Conservation (phyloP, 23 tunicate genomes). For the Clavelina lepadiformis region DNA sequence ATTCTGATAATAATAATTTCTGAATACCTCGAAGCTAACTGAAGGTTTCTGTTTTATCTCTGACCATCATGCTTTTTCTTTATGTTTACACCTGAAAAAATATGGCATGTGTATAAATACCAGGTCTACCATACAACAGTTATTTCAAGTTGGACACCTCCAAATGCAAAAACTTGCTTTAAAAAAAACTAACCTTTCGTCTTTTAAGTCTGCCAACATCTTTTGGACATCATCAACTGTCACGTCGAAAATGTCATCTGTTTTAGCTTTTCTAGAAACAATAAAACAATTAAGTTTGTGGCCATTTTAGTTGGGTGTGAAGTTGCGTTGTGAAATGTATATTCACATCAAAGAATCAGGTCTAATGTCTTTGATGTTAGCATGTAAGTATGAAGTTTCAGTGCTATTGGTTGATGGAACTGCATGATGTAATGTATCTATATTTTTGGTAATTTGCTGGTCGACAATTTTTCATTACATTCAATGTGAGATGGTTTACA, state of each 20-base stretch:
- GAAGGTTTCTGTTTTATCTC: not conserved
- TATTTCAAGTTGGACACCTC: not conserved
- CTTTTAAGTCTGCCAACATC: slow-evolving; percentile 42
- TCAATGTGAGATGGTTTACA: too few species aligned
- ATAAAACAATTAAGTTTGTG: too few species aligned
- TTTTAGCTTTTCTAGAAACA: slow-evolving; percentile 7
- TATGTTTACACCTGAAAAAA: slow-evolving; percentile 3
- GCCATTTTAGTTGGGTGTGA: too few species aligned
- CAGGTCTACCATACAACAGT: not conserved
- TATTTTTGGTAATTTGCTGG: too few species aligned
- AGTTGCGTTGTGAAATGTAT: too few species aligned
- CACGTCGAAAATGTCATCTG: slow-evolving; percentile 65
- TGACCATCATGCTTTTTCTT: slow-evolving; percentile 34
- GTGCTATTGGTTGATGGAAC: too few species aligned
- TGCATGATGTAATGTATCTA: too few species aligned
- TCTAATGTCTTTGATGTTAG: too few species aligned
- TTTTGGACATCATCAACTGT: slow-evolving; percentile 49
- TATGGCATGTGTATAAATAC: not conserved
- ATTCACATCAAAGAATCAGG: too few species aligned
- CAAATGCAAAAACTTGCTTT: not conserved
- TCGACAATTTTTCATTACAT: too few species aligned
- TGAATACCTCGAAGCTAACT: slow-evolving; percentile 9
- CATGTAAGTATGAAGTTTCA: too few species aligned
- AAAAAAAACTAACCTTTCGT: slow-evolving; percentile 14
- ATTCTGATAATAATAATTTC: slow-evolving; percentile 23